Evolutionary conservation across 1,140 invertebrate genomes (phyloP).

Genomic region (Aphis gossypii): DNA sequence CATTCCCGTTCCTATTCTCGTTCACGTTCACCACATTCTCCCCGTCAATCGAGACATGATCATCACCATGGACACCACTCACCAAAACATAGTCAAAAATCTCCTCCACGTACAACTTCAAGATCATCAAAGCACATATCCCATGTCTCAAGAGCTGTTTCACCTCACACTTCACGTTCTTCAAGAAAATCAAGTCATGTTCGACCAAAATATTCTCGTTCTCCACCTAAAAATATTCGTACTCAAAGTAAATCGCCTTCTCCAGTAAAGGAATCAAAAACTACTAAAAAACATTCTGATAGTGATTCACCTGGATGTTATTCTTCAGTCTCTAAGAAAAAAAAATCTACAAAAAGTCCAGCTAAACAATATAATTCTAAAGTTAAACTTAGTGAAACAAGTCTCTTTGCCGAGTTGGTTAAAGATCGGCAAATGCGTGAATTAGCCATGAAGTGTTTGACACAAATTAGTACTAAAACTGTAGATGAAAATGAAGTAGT

Average conservation of each 20-base stretch:
- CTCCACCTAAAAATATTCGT: slow-evolving; percentile 13
- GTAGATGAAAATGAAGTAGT: slow-evolving; percentile 66
- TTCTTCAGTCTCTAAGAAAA: slow-evolving; percentile 26
- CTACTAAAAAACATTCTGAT: slow-evolving; percentile 11
- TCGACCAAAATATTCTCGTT: slow-evolving; percentile 15
- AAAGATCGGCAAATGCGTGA: slow-evolving; percentile 83
- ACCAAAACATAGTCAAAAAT: slow-evolving; percentile 37
- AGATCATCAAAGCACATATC: slow-evolving; percentile 28
- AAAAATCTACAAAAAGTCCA: slow-evolving; percentile 5
- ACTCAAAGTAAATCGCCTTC: slow-evolving; percentile 23
- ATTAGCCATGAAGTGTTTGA: slow-evolving; percentile 69
- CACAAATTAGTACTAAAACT: slow-evolving; percentile 38
- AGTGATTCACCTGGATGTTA: neutral
- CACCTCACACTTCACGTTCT: slow-evolving; percentile 30
- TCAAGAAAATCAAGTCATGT: slow-evolving; percentile 19
- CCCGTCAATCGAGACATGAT: neutral
- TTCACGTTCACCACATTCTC: slow-evolving; percentile 40
- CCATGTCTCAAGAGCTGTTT: neutral
- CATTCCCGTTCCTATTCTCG: slow-evolving; percentile 25
- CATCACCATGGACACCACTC: slow-evolving; percentile 35
- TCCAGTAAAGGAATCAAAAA: slow-evolving; percentile 1
- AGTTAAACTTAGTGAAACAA: slow-evolving; percentile 82
- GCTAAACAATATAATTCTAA: slow-evolving; percentile 59
- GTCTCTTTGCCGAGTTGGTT: slow-evolving; percentile 85
- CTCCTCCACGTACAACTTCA: neutral